phyloP scores from a whole-genome alignment of 64 coral and sea anemone species.

The Hydrozoanthus tunicans region DNA sequence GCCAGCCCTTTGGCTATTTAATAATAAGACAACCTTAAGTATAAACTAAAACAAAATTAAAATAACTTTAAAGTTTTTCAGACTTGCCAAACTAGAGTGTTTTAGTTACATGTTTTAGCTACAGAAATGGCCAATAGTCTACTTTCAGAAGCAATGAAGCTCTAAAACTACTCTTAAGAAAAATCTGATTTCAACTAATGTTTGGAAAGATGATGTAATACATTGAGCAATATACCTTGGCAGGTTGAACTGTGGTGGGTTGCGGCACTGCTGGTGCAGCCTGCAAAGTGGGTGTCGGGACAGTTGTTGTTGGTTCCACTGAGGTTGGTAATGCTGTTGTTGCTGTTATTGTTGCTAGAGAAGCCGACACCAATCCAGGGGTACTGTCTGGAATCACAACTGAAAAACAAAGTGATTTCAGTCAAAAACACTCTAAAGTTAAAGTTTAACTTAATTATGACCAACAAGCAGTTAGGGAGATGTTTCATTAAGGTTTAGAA shows the following conservation, averaged over 20 bases:
- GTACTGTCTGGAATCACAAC: slow-evolving; percentile 93
- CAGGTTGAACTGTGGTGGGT: slow-evolving; percentile 52
- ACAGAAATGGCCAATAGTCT: too few relatives aligned
- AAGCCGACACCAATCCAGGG: slow-evolving; percentile 59
- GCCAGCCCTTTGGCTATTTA: too few relatives aligned
- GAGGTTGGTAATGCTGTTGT: slow-evolving; percentile 84
- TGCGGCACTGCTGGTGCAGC: slow-evolving; percentile 76
- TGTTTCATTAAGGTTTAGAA: too few relatives aligned
- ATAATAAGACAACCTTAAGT: too few relatives aligned
- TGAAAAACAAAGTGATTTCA: slow-evolving; percentile 8
- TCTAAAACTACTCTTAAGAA: too few relatives aligned
- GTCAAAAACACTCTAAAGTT: background rate
- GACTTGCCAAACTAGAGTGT: too few relatives aligned
- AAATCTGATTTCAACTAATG: background rate
- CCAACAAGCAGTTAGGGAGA: too few relatives aligned
- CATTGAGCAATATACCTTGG: slow-evolving; percentile 63
- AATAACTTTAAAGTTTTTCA: too few relatives aligned
- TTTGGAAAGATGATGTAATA: background rate
- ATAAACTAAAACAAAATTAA: too few relatives aligned
- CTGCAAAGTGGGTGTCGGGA: slow-evolving; percentile 68
- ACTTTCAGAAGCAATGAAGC: too few relatives aligned
- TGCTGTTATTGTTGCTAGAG: slow-evolving; percentile 62
- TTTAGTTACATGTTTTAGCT: too few relatives aligned
- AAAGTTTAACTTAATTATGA: too few relatives aligned
- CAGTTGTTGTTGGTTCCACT: slow-evolving; percentile 75